phyloP scores from a whole-genome alignment of 2,113 vertebrate genomes.

The Sapajus apella region DNA sequence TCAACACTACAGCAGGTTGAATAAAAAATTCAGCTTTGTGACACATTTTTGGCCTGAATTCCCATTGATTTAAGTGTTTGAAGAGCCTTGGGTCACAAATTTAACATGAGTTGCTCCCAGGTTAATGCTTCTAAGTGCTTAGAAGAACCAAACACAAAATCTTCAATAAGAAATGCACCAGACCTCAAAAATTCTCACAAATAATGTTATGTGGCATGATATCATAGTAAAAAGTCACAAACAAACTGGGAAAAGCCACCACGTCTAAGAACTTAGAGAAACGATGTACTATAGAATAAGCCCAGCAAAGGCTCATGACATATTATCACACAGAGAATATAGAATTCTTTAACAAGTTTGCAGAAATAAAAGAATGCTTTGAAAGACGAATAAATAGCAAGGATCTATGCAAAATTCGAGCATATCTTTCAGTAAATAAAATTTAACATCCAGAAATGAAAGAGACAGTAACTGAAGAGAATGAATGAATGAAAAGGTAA shows the following conservation, averaged over 20 bases:
- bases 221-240: not conserved
- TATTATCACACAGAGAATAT: not conserved
- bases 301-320: not conserved
- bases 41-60: not conserved
- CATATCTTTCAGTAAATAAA: not conserved
- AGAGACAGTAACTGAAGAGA: not conserved
- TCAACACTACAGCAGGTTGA: not conserved
- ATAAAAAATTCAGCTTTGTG: not conserved
- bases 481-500: not conserved
- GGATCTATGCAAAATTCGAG: not conserved
- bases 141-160: not conserved
- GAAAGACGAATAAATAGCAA: not conserved
- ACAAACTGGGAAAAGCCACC: not conserved
- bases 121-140: not conserved
- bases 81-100: not conserved
- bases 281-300: not conserved
- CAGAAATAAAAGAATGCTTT: not conserved
- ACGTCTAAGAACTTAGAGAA: not conserved
- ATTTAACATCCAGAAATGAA: not conserved
- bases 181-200: not conserved
- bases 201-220: not conserved
- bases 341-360: not conserved
- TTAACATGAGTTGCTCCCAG: not conserved
- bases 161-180: not conserved
- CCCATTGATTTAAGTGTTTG: not conserved